Evolutionary conservation across 2,888 invertebrate species (phyloP).

Genomic region (Odontomyia ornata): DNA sequence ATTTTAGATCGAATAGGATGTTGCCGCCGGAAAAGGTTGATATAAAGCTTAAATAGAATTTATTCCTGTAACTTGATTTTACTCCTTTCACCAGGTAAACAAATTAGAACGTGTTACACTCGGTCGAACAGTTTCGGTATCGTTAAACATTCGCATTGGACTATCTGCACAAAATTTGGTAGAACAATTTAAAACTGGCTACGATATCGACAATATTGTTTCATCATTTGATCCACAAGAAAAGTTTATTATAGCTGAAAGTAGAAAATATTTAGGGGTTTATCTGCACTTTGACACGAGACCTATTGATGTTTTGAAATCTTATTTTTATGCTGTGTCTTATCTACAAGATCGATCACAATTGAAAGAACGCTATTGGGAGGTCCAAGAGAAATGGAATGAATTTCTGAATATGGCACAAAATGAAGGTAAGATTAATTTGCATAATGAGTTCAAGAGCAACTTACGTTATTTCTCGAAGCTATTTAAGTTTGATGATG

Average conservation of each 20-base stretch:
- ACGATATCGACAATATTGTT: conserved; percentile 61
- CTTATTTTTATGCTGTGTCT: conserved; percentile 64
- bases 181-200: conserved; percentile 61
- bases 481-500: too few species aligned
- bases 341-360: conserved; percentile 63
- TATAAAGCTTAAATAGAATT: too few species aligned
- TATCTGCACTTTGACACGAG: conserved; percentile 64
- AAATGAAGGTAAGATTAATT: conserved; percentile 61
- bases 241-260: conserved; percentile 63
- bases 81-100: conserved; percentile 65
- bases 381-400: conserved; percentile 67
- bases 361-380: conserved; percentile 65
- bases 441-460: neutral
- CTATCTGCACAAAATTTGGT: conserved; percentile 61
- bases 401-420: conserved; percentile 62
- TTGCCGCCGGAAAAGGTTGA: conserved; percentile 69
- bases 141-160: conserved; percentile 60
- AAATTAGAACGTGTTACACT: conserved; percentile 75
- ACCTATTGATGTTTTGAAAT: conserved; percentile 62
- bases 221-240: conserved; percentile 64
- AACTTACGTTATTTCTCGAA: too few species aligned
- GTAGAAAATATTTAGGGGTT: conserved; percentile 61
- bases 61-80: neutral
- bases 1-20: conserved; percentile 70
- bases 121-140: conserved; percentile 66